Evolutionary conservation across 2,797 vertebrate genomes (phyloP), one percentile per base, ranked within the genome.

Genomic region (Gorsachius magnificus): DNA sequence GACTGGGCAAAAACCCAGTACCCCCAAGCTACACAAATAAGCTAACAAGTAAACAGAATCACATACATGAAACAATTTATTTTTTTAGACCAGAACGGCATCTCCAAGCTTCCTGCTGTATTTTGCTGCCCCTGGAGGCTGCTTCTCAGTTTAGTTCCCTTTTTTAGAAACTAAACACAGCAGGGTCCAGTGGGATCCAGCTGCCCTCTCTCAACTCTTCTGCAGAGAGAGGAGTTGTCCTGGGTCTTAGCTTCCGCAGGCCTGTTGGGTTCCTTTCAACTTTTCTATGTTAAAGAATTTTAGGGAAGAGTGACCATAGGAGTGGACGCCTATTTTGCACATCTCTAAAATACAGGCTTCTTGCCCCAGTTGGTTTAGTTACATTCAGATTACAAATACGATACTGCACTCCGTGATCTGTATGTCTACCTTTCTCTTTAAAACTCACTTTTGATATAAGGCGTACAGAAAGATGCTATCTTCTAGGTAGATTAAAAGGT

Each of bases 181-280:
- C 96, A 78, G 92, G 94, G 93, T 95, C 94, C 95, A 96, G 95
- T 97, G 96, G 95, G 96, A 97, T 97, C 90, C 93, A 96, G 90
- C 92, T 97, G 95, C 95, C 94, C 96, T 96, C 72, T 93, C 87
- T 96, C 92, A 96, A 86, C 95, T 96, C 61, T 83, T 83, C 58
- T 69, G 50, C 58, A 65, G 65, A 61, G 41, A 90, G 75, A 54
- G 50, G 60, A 43, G 65, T 68, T 61, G 36, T 85, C 68, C 78
- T 78, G 75, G 36, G 53, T 93, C 75, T 75, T 89, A 78, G 74
- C 56, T 92, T 95, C 82, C 54, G 1, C 78, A 36, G 54, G 46
- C n/a, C 28, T 81, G 28, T 58, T 82, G 57, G 31, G 54, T 83
- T 86, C 46, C n/a, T 85, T 91, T 56, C 71, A 72, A 2, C 43